Percentiles rank a stretch among this genome's conserved stretches.
phyloP scores from a whole-genome alignment of 1,140 invertebrate genomes.

The Ruditapes philippinarum region DNA sequence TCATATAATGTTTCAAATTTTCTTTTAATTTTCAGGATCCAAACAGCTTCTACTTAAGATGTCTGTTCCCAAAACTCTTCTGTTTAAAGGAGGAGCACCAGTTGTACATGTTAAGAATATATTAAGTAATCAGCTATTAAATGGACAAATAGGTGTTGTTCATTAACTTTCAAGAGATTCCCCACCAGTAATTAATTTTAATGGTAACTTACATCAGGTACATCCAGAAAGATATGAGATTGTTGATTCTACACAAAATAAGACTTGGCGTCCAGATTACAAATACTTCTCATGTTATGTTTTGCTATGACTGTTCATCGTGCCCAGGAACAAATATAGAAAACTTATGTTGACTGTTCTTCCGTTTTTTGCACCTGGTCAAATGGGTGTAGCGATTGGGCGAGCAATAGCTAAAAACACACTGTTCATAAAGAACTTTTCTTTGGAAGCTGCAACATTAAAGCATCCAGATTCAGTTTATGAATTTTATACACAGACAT shows the following conservation, averaged over 20 bases:
- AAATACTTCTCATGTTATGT: not conserved
- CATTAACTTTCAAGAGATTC: not conserved
- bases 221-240: not conserved
- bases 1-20: not conserved
- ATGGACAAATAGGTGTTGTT: not conserved
- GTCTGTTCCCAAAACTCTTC: not conserved
- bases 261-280: not conserved
- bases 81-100: not conserved
- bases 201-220: not conserved
- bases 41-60: not conserved
- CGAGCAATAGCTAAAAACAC: not conserved
- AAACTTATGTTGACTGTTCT: not conserved
- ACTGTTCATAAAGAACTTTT: not conserved
- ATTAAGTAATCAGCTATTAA: not conserved
- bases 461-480: not conserved
- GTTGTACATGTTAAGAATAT: not conserved
- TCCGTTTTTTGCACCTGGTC: not conserved
- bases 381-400: not conserved
- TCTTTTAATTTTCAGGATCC: not conserved
- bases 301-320: conserved; percentile 16
- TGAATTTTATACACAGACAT: not conserved
- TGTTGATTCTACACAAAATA: not conserved
- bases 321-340: not conserved
- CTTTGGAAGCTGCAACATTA: not conserved
- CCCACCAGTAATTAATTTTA: not conserved